Conservation (phyloP, 2,113 vertebrate species). For the Anas platyrhynchos region DNA sequence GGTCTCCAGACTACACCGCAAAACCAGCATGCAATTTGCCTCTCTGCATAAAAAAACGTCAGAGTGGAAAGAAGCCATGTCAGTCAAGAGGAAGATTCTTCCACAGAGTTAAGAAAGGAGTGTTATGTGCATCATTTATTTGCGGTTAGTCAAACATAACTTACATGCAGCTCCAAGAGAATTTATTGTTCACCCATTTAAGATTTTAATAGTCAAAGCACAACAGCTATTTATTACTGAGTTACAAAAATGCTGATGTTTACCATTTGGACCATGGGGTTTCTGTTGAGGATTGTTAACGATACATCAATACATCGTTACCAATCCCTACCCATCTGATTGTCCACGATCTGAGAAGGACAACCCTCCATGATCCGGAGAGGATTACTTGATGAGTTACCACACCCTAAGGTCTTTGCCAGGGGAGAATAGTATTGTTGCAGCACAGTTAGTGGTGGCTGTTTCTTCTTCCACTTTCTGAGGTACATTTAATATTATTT, state of each 20-base stretch:
- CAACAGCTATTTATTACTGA: neutral
- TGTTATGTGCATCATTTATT: neutral
- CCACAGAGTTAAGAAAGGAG: neutral
- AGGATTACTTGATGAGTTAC: neutral
- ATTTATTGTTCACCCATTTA: neutral
- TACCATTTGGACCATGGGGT: neutral
- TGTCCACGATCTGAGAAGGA: neutral
- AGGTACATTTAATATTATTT: neutral
- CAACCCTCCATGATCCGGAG: neutral
- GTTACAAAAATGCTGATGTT: neutral
- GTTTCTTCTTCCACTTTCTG: neutral
- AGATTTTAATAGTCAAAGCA: neutral
- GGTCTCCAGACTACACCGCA: neutral
- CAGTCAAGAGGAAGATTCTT: neutral
- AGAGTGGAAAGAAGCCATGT: neutral
- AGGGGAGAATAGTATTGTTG: accelerated
- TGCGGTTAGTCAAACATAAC: neutral
- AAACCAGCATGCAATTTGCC: neutral
- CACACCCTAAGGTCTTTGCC: neutral
- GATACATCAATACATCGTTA: neutral
- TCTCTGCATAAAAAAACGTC: neutral
- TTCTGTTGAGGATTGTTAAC: neutral
- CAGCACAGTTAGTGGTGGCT: neutral
- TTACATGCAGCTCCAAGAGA: neutral
- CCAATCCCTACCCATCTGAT: neutral